These are phyloP conservation scores for Ormyrus labotus DNA, from an alignment of 2,888 invertebrate species.

Conservation along the genomic window DNA sequence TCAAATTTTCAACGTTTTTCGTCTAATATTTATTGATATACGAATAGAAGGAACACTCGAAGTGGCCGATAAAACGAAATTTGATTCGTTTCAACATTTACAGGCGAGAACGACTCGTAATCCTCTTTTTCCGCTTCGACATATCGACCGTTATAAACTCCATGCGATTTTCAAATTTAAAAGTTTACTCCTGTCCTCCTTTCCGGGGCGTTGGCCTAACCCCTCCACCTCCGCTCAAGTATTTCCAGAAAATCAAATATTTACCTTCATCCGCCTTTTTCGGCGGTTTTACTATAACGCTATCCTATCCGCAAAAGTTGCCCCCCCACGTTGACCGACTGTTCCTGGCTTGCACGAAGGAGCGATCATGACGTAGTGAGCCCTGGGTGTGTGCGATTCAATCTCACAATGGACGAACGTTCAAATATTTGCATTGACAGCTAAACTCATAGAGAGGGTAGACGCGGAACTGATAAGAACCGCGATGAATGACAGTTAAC, in stretches of 20 bases:
- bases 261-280: constrained; percentile 3
- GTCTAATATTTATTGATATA: too few relatives aligned
- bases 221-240: background rate
- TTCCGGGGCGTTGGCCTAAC: background rate
- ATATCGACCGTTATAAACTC: constrained; percentile 8
- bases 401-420: constrained; percentile 34
- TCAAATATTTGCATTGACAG: constrained; percentile 36
- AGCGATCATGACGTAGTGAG: background rate
- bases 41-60: too few relatives aligned
- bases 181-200: constrained; percentile 22
- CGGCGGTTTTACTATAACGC: constrained; percentile 2
- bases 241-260: constrained; percentile 20
- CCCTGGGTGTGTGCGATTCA: background rate
- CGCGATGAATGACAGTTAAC: background rate
- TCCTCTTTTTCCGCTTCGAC: background rate
- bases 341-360: background rate
- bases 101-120: background rate
- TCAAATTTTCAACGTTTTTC: too few relatives aligned
- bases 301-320: background rate
- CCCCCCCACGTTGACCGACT: background rate
- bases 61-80: too few relatives aligned
- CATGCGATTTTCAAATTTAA: constrained; percentile 31
- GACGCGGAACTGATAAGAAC: background rate
- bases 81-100: too few relatives aligned
- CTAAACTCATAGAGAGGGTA: background rate